A percentile compares a stretch with the other conserved stretches of the same genome.
These are phyloP conservation scores for Cyrtonyx montezumae DNA, from an alignment of 2,113 vertebrate genomes.

Conservation along the genomic window DNA sequence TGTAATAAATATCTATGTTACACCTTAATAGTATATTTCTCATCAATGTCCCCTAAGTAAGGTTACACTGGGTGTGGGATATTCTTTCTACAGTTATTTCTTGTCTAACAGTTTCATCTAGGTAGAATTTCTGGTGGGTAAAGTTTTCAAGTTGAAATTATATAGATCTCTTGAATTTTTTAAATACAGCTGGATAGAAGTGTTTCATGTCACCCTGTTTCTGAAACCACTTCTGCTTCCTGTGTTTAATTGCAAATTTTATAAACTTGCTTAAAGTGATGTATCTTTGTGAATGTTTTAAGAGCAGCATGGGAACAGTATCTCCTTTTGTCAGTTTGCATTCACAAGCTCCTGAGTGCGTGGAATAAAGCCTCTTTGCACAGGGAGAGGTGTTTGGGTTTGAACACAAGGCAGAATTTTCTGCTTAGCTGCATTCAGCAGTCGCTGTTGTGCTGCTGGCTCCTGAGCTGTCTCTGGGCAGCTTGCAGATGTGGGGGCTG, in stretches of 20 bases:
- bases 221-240: background rate
- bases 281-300: background rate
- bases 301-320: background rate
- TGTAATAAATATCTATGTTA: background rate
- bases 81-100: background rate
- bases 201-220: background rate
- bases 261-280: constrained; percentile 4
- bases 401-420: background rate
- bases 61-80: background rate
- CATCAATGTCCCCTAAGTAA: background rate
- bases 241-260: constrained; percentile 5
- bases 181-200: background rate
- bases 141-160: constrained; percentile 35
- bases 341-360: background rate
- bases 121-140: background rate
- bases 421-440: background rate
- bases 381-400: accelerated
- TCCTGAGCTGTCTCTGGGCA: background rate
- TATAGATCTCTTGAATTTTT: constrained; percentile 16
- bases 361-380: background rate
- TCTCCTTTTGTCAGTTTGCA: background rate
- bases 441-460: background rate
- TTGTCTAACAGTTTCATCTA: background rate
- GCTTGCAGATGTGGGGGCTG: background rate
- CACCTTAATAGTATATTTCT: background rate